These are phyloP conservation scores for Strigops habroptila DNA, from an alignment of 2,113 vertebrate species.

Conservation along the genomic window DNA sequence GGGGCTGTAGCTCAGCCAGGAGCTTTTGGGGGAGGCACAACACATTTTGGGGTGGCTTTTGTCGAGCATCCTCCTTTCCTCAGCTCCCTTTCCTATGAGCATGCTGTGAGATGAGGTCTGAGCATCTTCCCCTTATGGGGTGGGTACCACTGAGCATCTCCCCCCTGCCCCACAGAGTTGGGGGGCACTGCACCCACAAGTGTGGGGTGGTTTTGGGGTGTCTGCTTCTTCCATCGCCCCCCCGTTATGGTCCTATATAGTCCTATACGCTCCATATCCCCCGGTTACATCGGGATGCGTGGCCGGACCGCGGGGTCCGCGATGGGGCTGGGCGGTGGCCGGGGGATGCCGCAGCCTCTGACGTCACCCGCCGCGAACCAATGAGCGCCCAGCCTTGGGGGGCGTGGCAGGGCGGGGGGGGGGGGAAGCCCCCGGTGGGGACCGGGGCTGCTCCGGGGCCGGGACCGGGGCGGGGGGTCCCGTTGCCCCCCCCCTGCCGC, in stretches of 20 bases:
- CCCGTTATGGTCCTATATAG: too few species aligned
- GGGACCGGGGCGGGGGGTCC: not conserved
- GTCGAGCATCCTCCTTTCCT: not conserved
- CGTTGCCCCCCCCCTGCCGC: not conserved
- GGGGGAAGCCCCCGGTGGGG: not conserved
- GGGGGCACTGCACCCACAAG: not conserved
- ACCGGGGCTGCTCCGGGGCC: not conserved
- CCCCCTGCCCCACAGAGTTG: not conserved
- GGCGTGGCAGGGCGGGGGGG: not conserved
- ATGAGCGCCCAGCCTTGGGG: not conserved
- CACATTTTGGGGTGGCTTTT: too few species aligned
- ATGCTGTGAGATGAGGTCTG: not conserved
- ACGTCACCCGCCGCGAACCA: not conserved
- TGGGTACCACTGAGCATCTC: not conserved
- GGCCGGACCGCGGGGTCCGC: too few species aligned
- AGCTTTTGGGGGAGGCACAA: too few species aligned
- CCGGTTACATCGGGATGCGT: too few species aligned
- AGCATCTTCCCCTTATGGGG: not conserved
- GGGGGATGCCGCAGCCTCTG: not conserved
- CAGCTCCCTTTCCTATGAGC: too few species aligned
- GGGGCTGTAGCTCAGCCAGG: too few species aligned
- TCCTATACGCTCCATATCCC: too few species aligned
- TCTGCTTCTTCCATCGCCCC: too few species aligned
- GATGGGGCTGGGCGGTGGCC: not conserved
- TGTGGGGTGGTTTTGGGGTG: not conserved